Evolutionary conservation across 2,113 vertebrate species (phyloP).

Genomic region (Toxotes jaculatrix): DNA sequence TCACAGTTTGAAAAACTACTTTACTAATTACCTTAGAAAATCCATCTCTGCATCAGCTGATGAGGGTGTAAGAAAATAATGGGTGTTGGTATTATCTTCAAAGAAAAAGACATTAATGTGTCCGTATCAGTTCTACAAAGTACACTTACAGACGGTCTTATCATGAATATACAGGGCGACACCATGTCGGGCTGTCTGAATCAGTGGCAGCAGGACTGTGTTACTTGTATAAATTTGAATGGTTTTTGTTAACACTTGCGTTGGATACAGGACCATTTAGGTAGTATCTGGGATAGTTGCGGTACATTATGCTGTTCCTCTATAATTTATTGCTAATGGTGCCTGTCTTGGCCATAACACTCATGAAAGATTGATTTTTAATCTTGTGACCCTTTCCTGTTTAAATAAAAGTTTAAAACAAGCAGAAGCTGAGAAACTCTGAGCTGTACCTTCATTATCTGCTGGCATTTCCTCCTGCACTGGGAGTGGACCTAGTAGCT

Average conservation of each 20-base stretch:
- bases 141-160: not conserved
- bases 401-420: not conserved
- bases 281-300: not conserved
- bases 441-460: not conserved
- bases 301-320: not conserved
- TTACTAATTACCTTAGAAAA: not conserved
- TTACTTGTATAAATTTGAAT: too few species aligned
- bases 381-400: not conserved
- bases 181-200: not conserved
- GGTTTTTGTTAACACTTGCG: not conserved
- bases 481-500: constrained; percentile 10
- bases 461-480: constrained; percentile 4
- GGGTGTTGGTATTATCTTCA: not conserved
- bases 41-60: not conserved
- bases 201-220: too few species aligned
- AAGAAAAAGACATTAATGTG: not conserved
- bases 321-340: not conserved
- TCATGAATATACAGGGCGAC: not conserved
- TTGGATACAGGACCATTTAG: too few species aligned
- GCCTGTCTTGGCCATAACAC: not conserved
- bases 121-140: not conserved
- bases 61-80: not conserved
- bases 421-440: not conserved
- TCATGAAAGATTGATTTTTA: not conserved
- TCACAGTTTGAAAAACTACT: not conserved